Evolutionary conservation across 2,797 vertebrate species (phyloP).

Genomic region (Smutsia gigantea): DNA sequence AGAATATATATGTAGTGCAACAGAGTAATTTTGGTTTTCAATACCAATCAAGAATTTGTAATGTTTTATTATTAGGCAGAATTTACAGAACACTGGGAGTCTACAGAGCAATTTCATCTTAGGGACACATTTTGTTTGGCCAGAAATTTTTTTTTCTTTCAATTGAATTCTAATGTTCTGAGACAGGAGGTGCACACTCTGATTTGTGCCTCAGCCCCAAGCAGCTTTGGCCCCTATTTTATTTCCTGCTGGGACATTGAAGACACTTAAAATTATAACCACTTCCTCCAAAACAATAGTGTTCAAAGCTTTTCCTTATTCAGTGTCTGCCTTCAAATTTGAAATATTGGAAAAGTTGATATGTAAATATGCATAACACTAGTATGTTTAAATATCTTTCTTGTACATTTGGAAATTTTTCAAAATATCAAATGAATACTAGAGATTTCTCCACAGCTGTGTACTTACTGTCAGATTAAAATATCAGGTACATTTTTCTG

Average conservation of each 20-base stretch:
- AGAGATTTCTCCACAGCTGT: not conserved
- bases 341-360: not conserved
- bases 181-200: not conserved
- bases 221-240: rapidly evolving
- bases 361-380: not conserved
- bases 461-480: not conserved
- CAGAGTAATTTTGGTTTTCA: not conserved
- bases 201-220: not conserved
- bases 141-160: not conserved
- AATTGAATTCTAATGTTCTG: not conserved
- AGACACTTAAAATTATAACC: not conserved
- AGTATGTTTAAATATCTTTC: not conserved
- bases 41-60: not conserved
- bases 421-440: not conserved
- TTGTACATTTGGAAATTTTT: not conserved
- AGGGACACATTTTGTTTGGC: not conserved
- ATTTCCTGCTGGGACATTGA: not conserved
- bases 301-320: not conserved
- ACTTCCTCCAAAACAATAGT: not conserved
- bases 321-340: not conserved
- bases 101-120: not conserved
- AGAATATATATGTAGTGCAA: too few relatives aligned
- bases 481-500: not conserved
- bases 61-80: not conserved
- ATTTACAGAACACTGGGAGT: not conserved